phyloP scores from a whole-genome alignment of 2,113 vertebrate species.

The mouse (Mus musculus) region GRCm39 chr11:40728001-40728500 shows the following conservation, averaged over 20 bases:
- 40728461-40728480: too few relatives aligned
- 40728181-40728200: background rate
- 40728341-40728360: background rate
- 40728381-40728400: background rate
- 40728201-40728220: background rate
- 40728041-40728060: background rate
- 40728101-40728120: background rate
- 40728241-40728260: background rate
- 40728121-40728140: background rate
- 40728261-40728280: background rate
- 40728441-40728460: background rate
- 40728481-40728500: background rate
- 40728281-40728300: too few relatives aligned
- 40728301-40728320: background rate
- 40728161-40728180: background rate
- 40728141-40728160: background rate
- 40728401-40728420: background rate
- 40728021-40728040: background rate
- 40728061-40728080: background rate
- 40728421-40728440: background rate
- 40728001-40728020: slow-evolving; percentile 38
- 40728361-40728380: background rate
- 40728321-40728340: too few relatives aligned
- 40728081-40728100: background rate
- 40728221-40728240: background rate